Base-by-base conservation (phyloP, 2,888 invertebrate genomes). In the Apamea crenata region DNA sequence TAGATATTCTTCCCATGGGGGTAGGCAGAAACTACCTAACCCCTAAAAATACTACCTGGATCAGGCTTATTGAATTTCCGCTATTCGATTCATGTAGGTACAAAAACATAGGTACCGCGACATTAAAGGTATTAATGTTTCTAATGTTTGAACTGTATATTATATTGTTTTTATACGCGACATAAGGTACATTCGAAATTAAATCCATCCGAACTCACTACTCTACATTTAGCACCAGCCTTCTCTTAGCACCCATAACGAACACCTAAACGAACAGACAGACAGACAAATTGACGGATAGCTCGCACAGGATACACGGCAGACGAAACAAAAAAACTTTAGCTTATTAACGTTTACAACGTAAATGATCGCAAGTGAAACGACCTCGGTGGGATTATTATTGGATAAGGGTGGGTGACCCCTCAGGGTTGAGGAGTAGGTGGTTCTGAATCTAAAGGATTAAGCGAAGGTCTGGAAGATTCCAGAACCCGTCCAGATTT, bases 271-370 rank as follows among this genome's bases (percentile, higher is more conserved):
- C 73, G 73, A 80, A 85, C 85, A 90, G 76, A 87, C 84, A 89
- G 74, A 87, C 86, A 83, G 83, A 87, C 82, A 91, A 94, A 93
- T 93, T 93, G 93, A 94, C 94, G 94, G 92, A 94, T 94, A 91
- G 89, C 90, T 88, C 68, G 78, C 92, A 92, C 95, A 94, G 96
- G 95, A 96, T 94, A 92, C 91, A 66, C 74, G 59, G 91, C 96
- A 96, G 96, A 96, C 95, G 85, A 86, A 89, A 90, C 90, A 91
- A 92, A 93, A 93, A 93, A 92, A 92, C 87, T 83, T 78, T 79
- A 84, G 88, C 89, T 91, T 90, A 91, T 91, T 91, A 91, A 86
- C 89, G 86, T 85, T 86, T 82, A 81, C 88, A 87, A 82, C 85
- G 91, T 89, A 89, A 91, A 90, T 84, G 92, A 91, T 86, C 87